Evolutionary conservation across 2,888 invertebrate genomes (phyloP).

Genomic region (Athalia cordata): DNA sequence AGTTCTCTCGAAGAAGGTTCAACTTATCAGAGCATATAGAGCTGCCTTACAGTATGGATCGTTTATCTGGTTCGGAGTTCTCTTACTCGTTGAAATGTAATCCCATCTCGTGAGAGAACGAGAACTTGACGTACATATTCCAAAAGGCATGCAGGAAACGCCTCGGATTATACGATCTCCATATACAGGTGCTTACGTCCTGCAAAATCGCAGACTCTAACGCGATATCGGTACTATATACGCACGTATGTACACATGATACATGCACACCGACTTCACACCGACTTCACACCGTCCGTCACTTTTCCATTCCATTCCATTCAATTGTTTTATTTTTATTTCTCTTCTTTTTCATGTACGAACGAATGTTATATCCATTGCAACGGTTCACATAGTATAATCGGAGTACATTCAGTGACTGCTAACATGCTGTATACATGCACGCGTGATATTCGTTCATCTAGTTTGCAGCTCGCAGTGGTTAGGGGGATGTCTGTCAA

Average conservation of each 20-base stretch:
- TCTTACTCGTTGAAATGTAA: slow-evolving; percentile 18
- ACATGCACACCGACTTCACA: too few species aligned
- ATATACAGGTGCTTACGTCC: not conserved
- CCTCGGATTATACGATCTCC: slow-evolving; percentile 8
- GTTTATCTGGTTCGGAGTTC: slow-evolving; percentile 17
- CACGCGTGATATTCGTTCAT: not conserved
- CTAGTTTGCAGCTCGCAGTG: slow-evolving; percentile 4
- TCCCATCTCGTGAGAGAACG: slow-evolving; percentile 13
- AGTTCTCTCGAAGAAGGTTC: slow-evolving; percentile 4
- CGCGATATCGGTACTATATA: too few species aligned
- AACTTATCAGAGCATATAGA: slow-evolving; percentile 30
- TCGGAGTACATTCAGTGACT: not conserved
- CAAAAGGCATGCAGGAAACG: not conserved
- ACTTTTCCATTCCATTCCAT: too few species aligned
- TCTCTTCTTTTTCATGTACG: too few species aligned
- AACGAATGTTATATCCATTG: too few species aligned
- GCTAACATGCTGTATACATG: not conserved
- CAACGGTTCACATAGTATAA: not conserved
- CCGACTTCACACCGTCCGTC: too few species aligned
- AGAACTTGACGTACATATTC: not conserved
- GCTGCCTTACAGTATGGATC: not conserved
- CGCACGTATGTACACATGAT: too few species aligned
- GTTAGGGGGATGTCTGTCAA: slow-evolving; percentile 17
- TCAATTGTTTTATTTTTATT: too few species aligned
- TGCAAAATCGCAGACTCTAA: too few species aligned